These are phyloP conservation scores for Coendou prehensilis DNA, from an alignment of 2,797 vertebrate species.

Conservation along the genomic window DNA sequence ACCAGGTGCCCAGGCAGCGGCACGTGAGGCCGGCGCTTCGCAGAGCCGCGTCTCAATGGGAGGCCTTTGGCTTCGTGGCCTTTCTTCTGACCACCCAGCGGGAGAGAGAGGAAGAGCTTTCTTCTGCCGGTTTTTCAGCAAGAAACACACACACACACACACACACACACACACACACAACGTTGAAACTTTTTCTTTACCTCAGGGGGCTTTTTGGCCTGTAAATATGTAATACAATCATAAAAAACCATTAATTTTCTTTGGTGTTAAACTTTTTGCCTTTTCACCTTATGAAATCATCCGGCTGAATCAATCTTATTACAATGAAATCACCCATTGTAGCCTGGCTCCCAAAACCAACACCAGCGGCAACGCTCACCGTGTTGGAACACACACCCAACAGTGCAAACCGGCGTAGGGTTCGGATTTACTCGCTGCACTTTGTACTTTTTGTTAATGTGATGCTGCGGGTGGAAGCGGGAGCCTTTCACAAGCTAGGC, in stretches of 20 bases:
- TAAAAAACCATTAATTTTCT: constrained; percentile 78
- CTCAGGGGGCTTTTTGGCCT: constrained; percentile 67
- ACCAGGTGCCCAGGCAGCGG: constrained; percentile 89
- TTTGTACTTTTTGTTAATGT: not conserved
- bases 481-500: not conserved
- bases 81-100: constrained; percentile 89
- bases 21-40: constrained; percentile 89
- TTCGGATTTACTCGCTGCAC: not conserved
- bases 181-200: constrained; percentile 72
- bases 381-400: not conserved
- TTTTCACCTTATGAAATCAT: constrained; percentile 82
- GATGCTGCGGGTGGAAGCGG: not conserved
- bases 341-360: constrained; percentile 67
- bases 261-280: constrained; percentile 59
- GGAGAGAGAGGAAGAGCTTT: constrained; percentile 70
- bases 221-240: constrained; percentile 54
- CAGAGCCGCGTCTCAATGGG: constrained; percentile 87
- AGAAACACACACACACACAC: not conserved
- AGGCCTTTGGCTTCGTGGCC: constrained; percentile 90
- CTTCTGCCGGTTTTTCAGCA: constrained; percentile 62
- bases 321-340: constrained; percentile 16
- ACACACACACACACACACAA: not conserved
- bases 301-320: constrained; percentile 76
- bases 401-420: not conserved
- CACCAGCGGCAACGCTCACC: not conserved